A percentile compares a stretch with the other conserved stretches of the same genome.
These are phyloP conservation scores for Liopterus haemorrhoidalis DNA, from an alignment of 2,888 invertebrate genomes.

Conservation along the genomic window DNA sequence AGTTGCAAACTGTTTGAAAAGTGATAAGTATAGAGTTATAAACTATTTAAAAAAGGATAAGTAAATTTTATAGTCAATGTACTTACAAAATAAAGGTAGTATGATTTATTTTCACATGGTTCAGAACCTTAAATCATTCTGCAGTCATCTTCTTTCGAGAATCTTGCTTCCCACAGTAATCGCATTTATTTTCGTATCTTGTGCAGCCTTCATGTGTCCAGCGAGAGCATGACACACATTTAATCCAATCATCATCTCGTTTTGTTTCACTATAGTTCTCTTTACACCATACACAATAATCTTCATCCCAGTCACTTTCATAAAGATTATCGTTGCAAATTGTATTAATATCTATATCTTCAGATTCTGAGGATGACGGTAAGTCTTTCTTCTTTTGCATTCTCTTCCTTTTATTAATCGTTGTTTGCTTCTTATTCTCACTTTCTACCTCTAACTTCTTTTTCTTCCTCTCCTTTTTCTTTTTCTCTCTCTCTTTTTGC, in stretches of 20 bases:
- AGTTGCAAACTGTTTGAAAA: too few species aligned
- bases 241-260: conserved; percentile 5
- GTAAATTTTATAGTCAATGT: too few species aligned
- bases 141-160: too few species aligned
- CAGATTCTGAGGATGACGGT: neutral
- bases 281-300: neutral
- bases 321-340: conserved; percentile 1
- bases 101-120: too few species aligned
- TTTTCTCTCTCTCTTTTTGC: too few species aligned
- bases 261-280: conserved; percentile 9
- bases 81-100: too few species aligned
- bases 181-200: conserved; percentile 6
- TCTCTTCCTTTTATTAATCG: conserved; percentile 2
- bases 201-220: conserved; percentile 7
- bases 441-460: too few species aligned
- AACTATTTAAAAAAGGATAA: too few species aligned
- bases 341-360: neutral
- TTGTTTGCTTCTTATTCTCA: too few species aligned
- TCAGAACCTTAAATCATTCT: too few species aligned
- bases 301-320: neutral
- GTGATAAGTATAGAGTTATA: too few species aligned
- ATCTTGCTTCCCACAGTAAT: conserved; percentile 3
- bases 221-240: conserved; percentile 1
- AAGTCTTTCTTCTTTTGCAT: neutral
- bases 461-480: too few species aligned